Evolutionary conservation across 2,888 invertebrate species (phyloP).

Genomic region (Gryllus longicercus): DNA sequence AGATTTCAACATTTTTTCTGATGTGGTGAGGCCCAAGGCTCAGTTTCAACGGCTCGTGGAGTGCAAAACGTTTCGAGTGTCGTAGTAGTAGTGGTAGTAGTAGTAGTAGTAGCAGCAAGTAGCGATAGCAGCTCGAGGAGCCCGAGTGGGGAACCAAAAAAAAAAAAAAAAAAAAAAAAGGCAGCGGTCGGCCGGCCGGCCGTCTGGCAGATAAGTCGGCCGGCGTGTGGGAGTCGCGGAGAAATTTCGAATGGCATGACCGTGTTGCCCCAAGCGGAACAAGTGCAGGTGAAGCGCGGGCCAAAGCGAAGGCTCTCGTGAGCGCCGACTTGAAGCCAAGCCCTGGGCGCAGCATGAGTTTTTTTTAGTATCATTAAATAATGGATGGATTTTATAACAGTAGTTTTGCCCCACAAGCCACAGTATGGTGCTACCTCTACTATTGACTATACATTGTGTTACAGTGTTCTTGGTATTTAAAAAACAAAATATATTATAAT

Average conservation of each 20-base stretch:
- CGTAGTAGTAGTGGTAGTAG: not conserved
- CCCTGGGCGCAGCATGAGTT: not conserved
- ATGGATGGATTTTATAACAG: slow-evolving; percentile 31
- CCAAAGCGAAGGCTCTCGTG: not conserved
- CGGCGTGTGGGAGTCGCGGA: too few species aligned
- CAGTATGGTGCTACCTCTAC: slow-evolving; percentile 27
- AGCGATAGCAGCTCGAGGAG: not conserved
- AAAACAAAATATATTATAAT: slow-evolving; percentile 23
- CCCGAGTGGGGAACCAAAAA: too few species aligned
- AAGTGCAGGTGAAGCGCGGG: not conserved
- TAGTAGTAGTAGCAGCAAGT: not conserved
- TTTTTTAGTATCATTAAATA: slow-evolving; percentile 27
- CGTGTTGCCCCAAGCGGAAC: not conserved
- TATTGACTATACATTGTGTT: not conserved
- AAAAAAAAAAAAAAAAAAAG: too few species aligned
- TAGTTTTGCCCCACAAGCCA: slow-evolving; percentile 26
- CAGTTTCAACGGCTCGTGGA: not conserved
- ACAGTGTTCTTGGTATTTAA: slow-evolving; percentile 20
- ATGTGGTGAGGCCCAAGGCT: slow-evolving; percentile 17
- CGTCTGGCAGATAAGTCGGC: not conserved
- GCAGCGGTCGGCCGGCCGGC: not conserved
- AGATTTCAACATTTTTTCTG: not conserved
- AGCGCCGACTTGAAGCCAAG: not conserved
- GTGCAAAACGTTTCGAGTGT: not conserved
- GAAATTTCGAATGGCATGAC: not conserved